phyloP scores from a whole-genome alignment of 2,113 vertebrate species.

The Myrmecobius fasciatus region DNA sequence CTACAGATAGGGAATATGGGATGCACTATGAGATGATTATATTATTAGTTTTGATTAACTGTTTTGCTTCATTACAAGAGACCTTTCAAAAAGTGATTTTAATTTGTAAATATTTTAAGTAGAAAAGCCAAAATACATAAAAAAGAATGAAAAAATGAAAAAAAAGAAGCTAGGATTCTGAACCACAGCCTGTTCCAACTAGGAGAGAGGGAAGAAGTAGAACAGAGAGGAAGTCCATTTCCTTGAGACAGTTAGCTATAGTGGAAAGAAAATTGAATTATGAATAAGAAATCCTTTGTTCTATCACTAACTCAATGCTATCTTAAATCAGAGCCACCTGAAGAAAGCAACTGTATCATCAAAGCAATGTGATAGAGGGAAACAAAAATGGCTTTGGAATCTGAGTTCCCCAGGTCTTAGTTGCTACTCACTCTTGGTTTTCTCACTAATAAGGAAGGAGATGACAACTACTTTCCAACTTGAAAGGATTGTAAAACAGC shows the following conservation, averaged over 20 bases:
- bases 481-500: not conserved
- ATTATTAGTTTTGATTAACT: not conserved
- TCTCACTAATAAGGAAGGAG: not conserved
- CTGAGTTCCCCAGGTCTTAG: not conserved
- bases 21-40: not conserved
- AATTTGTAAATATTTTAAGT: not conserved
- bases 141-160: not conserved
- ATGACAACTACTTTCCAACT: not conserved
- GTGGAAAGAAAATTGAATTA: not conserved
- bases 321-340: not conserved
- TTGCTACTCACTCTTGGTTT: not conserved
- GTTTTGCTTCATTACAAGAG: not conserved
- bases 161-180: not conserved
- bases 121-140: not conserved
- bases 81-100: not conserved
- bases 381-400: not conserved
- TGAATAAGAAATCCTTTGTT: not conserved
- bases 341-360: not conserved
- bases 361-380: not conserved
- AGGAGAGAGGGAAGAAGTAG: not conserved
- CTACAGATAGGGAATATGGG: not conserved
- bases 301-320: not conserved
- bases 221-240: not conserved
- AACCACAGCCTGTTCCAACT: not conserved
- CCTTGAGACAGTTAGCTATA: not conserved